Evolutionary conservation across 2,113 vertebrate species (phyloP), one percentile per base, ranked within the genome.

Genomic region (Nothocercus julius): DNA sequence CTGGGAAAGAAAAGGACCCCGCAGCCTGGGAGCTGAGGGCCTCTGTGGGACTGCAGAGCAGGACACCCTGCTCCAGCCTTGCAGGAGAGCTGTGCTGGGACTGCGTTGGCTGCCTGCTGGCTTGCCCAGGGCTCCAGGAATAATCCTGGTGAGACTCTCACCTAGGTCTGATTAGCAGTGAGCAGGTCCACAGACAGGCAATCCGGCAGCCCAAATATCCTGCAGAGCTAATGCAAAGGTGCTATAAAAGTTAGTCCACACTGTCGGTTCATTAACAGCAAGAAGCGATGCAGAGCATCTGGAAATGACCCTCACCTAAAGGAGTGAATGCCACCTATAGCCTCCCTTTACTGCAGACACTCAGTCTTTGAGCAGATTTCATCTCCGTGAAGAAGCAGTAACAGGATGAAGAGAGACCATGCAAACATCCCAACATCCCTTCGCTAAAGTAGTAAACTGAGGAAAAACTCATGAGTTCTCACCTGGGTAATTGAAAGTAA

Each of bases 381-480:
- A 85, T 27, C 36, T 38, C n/a, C 44, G 2, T 22, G 64, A 58
- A 83, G 30, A 17, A 32, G 53, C 30, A 90, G 61, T 25, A 89
- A n/a, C 0, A 1, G 42, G 40, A 69, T 38, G n/a, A 79, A 62
- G 45, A 82, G 40, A 82, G 19, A 56, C 72, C 28, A 13, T 79
- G 34, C 11, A 68, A 17, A 75, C 16, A 7, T 42, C 18, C 40
- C 63, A 54, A 3, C 30, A 54, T 6, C 40, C 54, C 56, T 66
- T 82, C 42, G 36, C 70, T 69, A 40, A 85, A 49, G 49, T 49
- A 49, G 21, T 30, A 90, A 34, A 47, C 1, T n/a, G 28, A 4
- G 25, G 13, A 51, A 80, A 91, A 95, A 89, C 30, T 63, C 28
- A 32, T 10, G 20, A 82, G 22, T 76, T 73, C 94, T 96, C 93